These are phyloP conservation scores for Portevinia maculata DNA, from an alignment of 2,888 invertebrate species.

Conservation along the genomic window DNA sequence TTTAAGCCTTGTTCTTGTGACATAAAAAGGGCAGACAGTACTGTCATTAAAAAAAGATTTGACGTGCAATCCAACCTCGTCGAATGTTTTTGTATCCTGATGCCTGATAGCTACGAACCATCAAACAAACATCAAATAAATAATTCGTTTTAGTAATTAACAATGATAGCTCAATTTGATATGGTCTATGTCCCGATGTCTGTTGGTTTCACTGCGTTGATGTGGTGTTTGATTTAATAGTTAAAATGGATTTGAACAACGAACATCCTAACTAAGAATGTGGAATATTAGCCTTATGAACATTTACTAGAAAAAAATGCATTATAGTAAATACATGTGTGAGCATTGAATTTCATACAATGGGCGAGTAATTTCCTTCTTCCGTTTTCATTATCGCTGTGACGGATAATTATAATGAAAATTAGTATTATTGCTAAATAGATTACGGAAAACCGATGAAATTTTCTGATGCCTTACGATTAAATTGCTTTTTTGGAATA, in stretches of 20 bases:
- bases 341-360: slow-evolving; percentile 8
- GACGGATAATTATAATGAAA: slow-evolving; percentile 18
- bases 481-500: too few relatives aligned
- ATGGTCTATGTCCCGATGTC: background rate
- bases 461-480: too few relatives aligned
- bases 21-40: background rate
- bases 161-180: slow-evolving; percentile 43
- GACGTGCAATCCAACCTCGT: slow-evolving; percentile 18
- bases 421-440: background rate
- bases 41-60: slow-evolving; percentile 57
- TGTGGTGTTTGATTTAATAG: slow-evolving; percentile 31
- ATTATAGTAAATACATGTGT: background rate
- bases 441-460: too few relatives aligned
- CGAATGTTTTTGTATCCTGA: slow-evolving; percentile 22
- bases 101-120: slow-evolving; percentile 60
- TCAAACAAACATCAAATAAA: slow-evolving; percentile 61
- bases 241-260: slow-evolving; percentile 5
- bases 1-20: slow-evolving; percentile 19
- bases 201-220: slow-evolving; percentile 22
- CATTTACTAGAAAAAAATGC: slow-evolving; percentile 22
- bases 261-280: too few relatives aligned
- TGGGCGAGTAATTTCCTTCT: slow-evolving; percentile 19
- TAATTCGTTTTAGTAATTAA: slow-evolving; percentile 60
- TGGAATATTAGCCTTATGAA: too few relatives aligned
- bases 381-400: background rate